Conservation (phyloP, 2,888 invertebrate genomes). For the Drosophila neutralis region DNA sequence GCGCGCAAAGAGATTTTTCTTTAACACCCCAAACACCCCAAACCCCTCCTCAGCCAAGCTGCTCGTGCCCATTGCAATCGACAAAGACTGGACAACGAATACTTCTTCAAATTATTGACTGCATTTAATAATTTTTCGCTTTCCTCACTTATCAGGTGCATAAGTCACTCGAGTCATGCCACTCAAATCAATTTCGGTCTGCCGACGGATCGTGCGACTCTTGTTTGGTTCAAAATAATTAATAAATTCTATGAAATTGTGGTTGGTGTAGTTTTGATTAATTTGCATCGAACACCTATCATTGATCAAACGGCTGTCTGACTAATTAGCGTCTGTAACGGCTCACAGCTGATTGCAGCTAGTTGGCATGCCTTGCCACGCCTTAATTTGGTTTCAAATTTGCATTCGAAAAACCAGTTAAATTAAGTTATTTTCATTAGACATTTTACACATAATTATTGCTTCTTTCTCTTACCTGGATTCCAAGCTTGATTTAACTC, state of each 20-base stretch:
- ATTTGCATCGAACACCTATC: constrained; percentile 35
- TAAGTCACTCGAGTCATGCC: background rate
- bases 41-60: background rate
- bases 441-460: background rate
- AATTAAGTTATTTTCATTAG: background rate
- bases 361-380: constrained; percentile 1
- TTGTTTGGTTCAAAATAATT: constrained; percentile 27
- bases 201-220: constrained; percentile 11
- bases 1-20: constrained; percentile 67
- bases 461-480: background rate
- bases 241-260: constrained; percentile 13
- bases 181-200: constrained; percentile 1
- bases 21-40: constrained; percentile 32
- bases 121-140: constrained; percentile 16
- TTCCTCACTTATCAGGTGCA: constrained; percentile 39
- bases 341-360: constrained; percentile 36
- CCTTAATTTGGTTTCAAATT: background rate
- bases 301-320: constrained; percentile 47
- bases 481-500: background rate
- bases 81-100: constrained; percentile 63
- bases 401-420: background rate
- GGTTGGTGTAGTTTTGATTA: constrained; percentile 16
- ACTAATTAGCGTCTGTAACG: constrained; percentile 34
- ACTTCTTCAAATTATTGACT: constrained; percentile 52
- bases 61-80: constrained; percentile 77